A percentile compares a stretch with the other conserved stretches of the same genome.
phyloP scores from a whole-genome alignment of 2,888 invertebrate genomes.

The Lasius fuliginosus region DNA sequence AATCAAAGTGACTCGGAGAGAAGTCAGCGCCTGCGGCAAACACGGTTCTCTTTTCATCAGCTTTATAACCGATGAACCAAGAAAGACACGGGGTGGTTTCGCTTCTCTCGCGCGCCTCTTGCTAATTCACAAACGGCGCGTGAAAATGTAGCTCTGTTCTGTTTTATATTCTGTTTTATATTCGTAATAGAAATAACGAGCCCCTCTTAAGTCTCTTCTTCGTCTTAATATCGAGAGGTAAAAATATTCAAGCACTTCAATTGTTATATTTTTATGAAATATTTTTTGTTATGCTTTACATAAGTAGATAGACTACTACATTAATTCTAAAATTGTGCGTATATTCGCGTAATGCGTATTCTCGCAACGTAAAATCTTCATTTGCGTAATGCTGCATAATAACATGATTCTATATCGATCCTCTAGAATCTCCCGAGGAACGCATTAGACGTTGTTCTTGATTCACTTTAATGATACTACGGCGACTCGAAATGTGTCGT shows the following conservation, averaged over 20 bases:
- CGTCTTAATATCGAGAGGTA: not conserved
- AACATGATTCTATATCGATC: constrained; percentile 33
- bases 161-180: not conserved
- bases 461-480: constrained; percentile 39
- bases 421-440: not conserved
- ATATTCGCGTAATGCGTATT: not conserved
- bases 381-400: constrained; percentile 21
- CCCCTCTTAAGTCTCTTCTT: not conserved
- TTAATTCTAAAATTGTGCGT: not conserved
- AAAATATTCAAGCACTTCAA: not conserved
- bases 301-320: not conserved
- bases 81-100: constrained; percentile 3
- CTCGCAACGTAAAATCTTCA: not conserved
- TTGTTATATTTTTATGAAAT: constrained; percentile 7
- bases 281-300: not conserved
- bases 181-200: constrained; percentile 4
- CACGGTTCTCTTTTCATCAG: constrained; percentile 34
- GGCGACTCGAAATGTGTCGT: constrained; percentile 33
- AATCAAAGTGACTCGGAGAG: constrained; percentile 41
- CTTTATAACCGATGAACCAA: constrained; percentile 37
- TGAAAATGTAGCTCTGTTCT: not conserved
- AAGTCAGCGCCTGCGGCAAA: constrained; percentile 39
- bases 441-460: constrained; percentile 35
- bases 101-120: not conserved
- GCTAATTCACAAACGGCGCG: constrained; percentile 32